phyloP scores from a whole-genome alignment of 2,113 vertebrate genomes.

The Oncorhynchus gorbuscha region DNA sequence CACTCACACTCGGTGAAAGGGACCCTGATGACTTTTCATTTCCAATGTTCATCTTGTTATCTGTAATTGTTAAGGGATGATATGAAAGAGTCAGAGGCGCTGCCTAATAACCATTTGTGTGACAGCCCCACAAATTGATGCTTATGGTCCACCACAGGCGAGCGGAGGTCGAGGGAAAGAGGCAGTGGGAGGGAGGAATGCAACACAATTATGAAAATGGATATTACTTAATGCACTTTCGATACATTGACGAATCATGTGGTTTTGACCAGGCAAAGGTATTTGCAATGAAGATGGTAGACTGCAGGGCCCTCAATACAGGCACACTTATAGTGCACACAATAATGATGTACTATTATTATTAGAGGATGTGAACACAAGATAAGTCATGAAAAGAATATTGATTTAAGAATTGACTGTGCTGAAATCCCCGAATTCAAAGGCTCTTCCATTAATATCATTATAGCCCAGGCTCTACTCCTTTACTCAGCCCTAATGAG shows the following conservation, averaged over 20 bases:
- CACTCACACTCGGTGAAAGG: conserved; percentile 37
- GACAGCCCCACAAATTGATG: conserved; percentile 52
- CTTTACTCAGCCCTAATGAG: conserved; percentile 34
- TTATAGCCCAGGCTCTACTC: conserved; percentile 43
- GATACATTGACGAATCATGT: conserved; percentile 19
- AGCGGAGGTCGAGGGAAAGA: conserved; percentile 9
- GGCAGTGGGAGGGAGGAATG: conserved; percentile 12
- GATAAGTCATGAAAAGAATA: conserved; percentile 60
- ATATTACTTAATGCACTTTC: conserved; percentile 33
- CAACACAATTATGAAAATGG: conserved; percentile 50
- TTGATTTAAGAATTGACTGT: conserved; percentile 60
- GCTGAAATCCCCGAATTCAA: conserved; percentile 40
- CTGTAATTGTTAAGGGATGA: conserved; percentile 68
- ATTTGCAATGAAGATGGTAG: conserved; percentile 42
- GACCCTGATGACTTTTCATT: conserved; percentile 70
- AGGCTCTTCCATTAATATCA: conserved; percentile 49
- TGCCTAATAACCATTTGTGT: conserved; percentile 50
- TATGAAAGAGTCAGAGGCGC: conserved; percentile 28
- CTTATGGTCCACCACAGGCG: conserved; percentile 28
- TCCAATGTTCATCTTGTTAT: conserved; percentile 72
- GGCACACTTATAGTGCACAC: conserved; percentile 6
- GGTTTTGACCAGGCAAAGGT: conserved; percentile 26
- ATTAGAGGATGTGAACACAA: conserved; percentile 30
- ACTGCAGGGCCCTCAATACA: conserved; percentile 11
- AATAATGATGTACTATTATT: not conserved